A percentile compares a stretch with the other conserved stretches of the same genome.
Evolutionary conservation across 2,113 vertebrate species (phyloP).

Genomic region (Gyps fulvus): DNA sequence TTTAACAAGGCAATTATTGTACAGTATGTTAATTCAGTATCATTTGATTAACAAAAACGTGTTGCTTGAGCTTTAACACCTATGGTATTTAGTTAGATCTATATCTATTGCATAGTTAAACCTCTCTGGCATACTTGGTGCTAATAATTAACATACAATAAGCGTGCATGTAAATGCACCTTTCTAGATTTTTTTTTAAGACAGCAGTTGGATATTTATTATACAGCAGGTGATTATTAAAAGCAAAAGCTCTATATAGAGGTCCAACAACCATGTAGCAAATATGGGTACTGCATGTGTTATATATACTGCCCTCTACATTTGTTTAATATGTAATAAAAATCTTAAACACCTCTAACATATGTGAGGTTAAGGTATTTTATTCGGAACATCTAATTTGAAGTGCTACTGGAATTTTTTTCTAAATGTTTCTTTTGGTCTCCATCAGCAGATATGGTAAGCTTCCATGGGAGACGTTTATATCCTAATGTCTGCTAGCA

Average conservation of each 20-base stretch:
- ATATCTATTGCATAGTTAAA: not conserved
- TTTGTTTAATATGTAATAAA: not conserved
- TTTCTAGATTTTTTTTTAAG: not conserved
- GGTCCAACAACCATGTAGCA: not conserved
- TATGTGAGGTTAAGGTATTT: not conserved
- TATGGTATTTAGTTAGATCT: not conserved
- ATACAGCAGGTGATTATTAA: not conserved
- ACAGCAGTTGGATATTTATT: not conserved
- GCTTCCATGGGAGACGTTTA: accelerated
- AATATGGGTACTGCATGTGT: not conserved
- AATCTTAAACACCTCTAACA: not conserved
- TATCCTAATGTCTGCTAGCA: not conserved
- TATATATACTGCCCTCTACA: not conserved
- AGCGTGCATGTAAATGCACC: not conserved
- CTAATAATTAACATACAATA: not conserved
- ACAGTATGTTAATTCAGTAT: conserved; percentile 54
- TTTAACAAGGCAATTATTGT: conserved; percentile 71
- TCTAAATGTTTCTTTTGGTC: not conserved
- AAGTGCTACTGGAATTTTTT: not conserved
- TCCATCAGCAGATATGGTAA: not conserved
- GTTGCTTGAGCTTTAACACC: conserved; percentile 19
- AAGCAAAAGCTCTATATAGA: not conserved
- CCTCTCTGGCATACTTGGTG: not conserved
- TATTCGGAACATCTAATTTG: not conserved
- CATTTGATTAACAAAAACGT: conserved; percentile 44